phyloP scores from a whole-genome alignment of 2,888 invertebrate species.

The Leucophenga maculata region DNA sequence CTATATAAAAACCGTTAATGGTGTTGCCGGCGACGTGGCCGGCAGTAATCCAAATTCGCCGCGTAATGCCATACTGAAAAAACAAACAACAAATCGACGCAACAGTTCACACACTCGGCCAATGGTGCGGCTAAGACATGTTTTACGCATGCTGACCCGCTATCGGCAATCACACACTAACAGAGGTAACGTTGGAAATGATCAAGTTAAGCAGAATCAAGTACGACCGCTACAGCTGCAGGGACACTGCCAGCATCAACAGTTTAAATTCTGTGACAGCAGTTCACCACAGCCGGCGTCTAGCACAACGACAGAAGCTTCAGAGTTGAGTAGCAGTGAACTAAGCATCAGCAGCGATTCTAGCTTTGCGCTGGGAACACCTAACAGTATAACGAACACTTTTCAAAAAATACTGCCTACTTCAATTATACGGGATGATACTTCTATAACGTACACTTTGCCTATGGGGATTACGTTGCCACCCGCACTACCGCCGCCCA shows the following conservation, averaged over 20 bases:
- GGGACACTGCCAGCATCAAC: conserved; percentile 43
- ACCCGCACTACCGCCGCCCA: conserved; percentile 73
- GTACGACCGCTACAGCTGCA: conserved; percentile 69
- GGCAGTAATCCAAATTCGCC: neutral
- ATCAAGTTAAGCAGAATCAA: conserved; percentile 71
- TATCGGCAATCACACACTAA: conserved; percentile 55
- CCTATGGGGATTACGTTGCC: conserved; percentile 60
- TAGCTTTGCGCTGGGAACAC: neutral
- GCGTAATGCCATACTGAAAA: conserved; percentile 40
- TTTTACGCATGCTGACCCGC: conserved; percentile 70
- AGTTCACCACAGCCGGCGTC: conserved; percentile 49
- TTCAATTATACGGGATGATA: conserved; percentile 69
- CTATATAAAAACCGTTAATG: conserved; percentile 49
- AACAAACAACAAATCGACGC: conserved; percentile 1
- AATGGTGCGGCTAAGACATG: conserved; percentile 64
- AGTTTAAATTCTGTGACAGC: conserved; percentile 45
- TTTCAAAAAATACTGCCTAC: conserved; percentile 69
- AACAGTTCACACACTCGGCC: conserved; percentile 62
- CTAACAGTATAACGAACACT: conserved; percentile 38
- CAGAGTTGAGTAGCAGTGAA: conserved; percentile 52
- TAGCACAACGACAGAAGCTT: conserved; percentile 36
- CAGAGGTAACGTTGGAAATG: conserved; percentile 38
- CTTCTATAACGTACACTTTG: conserved; percentile 62
- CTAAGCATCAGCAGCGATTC: conserved; percentile 47
- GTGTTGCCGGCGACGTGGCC: too few species aligned